Conservation (phyloP, 2,888 invertebrate genomes). For the Pyrrhosoma nymphula region DNA sequence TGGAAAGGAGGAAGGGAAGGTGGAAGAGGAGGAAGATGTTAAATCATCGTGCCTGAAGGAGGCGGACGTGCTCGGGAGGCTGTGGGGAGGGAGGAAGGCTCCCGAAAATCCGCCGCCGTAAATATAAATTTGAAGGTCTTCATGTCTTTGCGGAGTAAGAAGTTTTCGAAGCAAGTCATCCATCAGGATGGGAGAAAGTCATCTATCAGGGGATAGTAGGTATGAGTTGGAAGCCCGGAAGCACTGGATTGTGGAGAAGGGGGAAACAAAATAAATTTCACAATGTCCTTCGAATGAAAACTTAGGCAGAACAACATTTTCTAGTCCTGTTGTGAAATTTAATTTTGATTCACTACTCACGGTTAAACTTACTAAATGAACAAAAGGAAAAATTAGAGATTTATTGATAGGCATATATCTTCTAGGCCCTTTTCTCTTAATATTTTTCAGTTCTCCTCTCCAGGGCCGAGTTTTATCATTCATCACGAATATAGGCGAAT, state of each 20-base stretch:
- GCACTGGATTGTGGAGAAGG: neutral
- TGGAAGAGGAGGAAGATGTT: neutral
- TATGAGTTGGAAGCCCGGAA: neutral
- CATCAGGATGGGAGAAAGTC: neutral
- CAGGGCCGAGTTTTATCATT: too few relatives aligned
- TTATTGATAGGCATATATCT: too few relatives aligned
- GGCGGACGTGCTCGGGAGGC: neutral
- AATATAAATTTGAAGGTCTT: slow-evolving; percentile 22
- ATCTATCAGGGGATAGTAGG: neutral
- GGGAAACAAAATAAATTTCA: neutral
- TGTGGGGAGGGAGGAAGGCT: neutral
- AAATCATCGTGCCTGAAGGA: neutral
- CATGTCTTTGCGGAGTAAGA: neutral
- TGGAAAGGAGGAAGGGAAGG: too few relatives aligned
- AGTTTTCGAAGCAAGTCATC: slow-evolving; percentile 14
- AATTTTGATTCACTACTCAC: neutral
- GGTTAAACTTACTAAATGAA: too few relatives aligned
- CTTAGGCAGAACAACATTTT: neutral
- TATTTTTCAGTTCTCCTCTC: too few relatives aligned
- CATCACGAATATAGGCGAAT: too few relatives aligned
- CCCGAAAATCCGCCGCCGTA: neutral
- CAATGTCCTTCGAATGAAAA: neutral
- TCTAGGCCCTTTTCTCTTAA: too few relatives aligned
- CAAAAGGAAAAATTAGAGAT: too few relatives aligned
- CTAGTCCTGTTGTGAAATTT: neutral